These are phyloP conservation scores for Hypothenemus hampei DNA, from an alignment of 1,140 invertebrate genomes.

Conservation along the genomic window DNA sequence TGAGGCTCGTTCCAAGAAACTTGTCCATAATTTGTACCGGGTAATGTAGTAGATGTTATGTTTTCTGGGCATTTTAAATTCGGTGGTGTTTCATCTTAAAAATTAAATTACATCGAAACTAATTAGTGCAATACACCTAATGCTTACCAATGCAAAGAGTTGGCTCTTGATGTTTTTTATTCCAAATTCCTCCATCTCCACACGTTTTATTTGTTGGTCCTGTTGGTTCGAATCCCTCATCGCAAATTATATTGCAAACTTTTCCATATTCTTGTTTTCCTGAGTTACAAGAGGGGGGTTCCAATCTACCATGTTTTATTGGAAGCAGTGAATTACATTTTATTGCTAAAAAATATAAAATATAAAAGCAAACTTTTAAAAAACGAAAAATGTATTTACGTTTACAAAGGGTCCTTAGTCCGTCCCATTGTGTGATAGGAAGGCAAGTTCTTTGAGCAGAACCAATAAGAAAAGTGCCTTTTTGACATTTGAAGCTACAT, in stretches of 20 bases:
- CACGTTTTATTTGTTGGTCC: slow-evolving; percentile 47
- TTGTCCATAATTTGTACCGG: slow-evolving; percentile 51
- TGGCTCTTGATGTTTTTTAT: slow-evolving; percentile 44
- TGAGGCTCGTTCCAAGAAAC: slow-evolving; percentile 47
- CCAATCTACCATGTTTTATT: slow-evolving; percentile 49
- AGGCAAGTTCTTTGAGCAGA: slow-evolving; percentile 62
- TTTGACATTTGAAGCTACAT: slow-evolving; percentile 61
- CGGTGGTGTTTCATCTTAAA: slow-evolving; percentile 52
- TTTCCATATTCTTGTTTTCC: slow-evolving; percentile 52
- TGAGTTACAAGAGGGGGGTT: slow-evolving; percentile 49
- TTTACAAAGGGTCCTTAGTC: slow-evolving; percentile 61
- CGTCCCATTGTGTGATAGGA: slow-evolving; percentile 65
- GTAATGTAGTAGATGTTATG: slow-evolving; percentile 44
- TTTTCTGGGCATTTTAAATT: slow-evolving; percentile 52
- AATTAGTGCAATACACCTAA: background rate
- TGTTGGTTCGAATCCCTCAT: slow-evolving; percentile 53
- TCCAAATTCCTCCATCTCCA: slow-evolving; percentile 49
- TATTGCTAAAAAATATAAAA: slow-evolving; percentile 46
- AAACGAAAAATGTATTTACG: slow-evolving; percentile 45
- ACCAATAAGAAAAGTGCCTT: slow-evolving; percentile 60
- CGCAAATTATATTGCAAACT: slow-evolving; percentile 53
- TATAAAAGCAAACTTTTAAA: background rate
- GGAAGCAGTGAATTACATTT: slow-evolving; percentile 52
- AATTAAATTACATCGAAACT: background rate
- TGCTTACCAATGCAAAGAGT: slow-evolving; percentile 50